phyloP scores from a whole-genome alignment of 1,140 invertebrate species.

The Ceratina calcarata region DNA sequence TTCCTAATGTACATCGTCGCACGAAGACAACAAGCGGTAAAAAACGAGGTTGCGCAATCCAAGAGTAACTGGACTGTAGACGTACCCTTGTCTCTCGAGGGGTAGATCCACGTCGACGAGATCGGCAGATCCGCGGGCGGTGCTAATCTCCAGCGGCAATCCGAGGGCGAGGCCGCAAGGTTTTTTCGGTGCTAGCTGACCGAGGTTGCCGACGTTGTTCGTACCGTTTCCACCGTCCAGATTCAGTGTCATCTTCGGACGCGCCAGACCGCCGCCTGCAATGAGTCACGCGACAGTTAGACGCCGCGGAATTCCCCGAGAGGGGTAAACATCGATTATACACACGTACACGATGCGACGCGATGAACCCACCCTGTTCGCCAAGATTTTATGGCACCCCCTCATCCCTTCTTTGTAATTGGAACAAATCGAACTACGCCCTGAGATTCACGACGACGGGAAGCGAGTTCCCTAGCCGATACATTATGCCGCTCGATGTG shows the following conservation, averaged over 20 bases:
- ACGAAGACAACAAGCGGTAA: neutral
- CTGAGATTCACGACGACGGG: conserved; percentile 31
- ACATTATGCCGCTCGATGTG: neutral
- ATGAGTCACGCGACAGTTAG: conserved; percentile 73
- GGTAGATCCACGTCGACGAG: conserved; percentile 90
- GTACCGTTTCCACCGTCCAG: conserved; percentile 80
- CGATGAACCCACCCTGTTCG: neutral
- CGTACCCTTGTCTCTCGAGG: conserved; percentile 92
- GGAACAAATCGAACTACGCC: conserved; percentile 33
- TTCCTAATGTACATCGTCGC: neutral
- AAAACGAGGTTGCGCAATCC: neutral
- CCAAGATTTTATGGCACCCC: conserved; percentile 29
- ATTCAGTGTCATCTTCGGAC: conserved; percentile 88
- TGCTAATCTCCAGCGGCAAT: conserved; percentile 82
- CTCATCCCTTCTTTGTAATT: conserved; percentile 13
- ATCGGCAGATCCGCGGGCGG: conserved; percentile 83
- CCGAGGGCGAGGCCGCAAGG: conserved; percentile 81
- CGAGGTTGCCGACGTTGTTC: conserved; percentile 40
- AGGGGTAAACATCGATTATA: conserved; percentile 61
- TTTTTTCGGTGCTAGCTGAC: conserved; percentile 72
- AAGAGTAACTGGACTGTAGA: neutral
- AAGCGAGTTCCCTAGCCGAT: neutral
- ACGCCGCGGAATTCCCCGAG: conserved; percentile 56
- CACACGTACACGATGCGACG: conserved; percentile 19
- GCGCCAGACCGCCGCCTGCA: conserved; percentile 75